phyloP scores from a whole-genome alignment of 1,140 invertebrate species.

The Drosophila kikkawai region DNA sequence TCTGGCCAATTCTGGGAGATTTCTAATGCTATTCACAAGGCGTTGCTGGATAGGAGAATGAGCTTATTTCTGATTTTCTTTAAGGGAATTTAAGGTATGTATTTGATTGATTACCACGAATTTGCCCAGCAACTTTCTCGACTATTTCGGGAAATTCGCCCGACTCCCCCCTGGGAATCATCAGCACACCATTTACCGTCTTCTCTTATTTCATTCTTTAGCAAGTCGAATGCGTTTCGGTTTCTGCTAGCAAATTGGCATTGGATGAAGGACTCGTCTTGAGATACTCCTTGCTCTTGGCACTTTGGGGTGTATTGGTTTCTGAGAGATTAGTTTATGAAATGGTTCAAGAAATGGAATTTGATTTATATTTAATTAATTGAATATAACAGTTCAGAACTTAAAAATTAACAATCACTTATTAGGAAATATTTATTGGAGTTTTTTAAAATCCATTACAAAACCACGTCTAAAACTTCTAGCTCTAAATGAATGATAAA shows the following conservation, averaged over 20 bases:
- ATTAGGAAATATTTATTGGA: neutral
- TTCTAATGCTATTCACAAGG: neutral
- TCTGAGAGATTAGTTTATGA: neutral
- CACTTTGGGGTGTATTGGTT: neutral
- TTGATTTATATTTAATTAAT: too few species aligned
- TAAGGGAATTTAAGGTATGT: conserved; percentile 18
- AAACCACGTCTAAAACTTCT: neutral
- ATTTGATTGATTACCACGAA: conserved; percentile 41
- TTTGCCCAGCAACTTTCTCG: conserved; percentile 19
- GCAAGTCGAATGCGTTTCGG: conserved; percentile 13
- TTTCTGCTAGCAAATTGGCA: conserved; percentile 26
- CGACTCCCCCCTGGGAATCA: conserved; percentile 25
- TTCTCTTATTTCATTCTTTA: conserved; percentile 7
- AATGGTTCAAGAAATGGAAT: too few species aligned
- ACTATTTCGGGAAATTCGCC: conserved; percentile 12
- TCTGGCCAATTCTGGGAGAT: neutral
- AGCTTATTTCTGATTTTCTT: conserved; percentile 15
- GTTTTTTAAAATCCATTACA: neutral
- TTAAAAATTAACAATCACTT: too few species aligned
- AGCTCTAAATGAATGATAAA: neutral
- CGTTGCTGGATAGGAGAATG: neutral
- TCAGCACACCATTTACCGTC: conserved; percentile 7
- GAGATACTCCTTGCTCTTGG: neutral
- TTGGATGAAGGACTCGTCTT: neutral
- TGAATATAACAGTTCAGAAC: too few species aligned